Base-by-base conservation (phyloP, 1,140 invertebrate genomes). In the Drosophila athabasca region DNA sequence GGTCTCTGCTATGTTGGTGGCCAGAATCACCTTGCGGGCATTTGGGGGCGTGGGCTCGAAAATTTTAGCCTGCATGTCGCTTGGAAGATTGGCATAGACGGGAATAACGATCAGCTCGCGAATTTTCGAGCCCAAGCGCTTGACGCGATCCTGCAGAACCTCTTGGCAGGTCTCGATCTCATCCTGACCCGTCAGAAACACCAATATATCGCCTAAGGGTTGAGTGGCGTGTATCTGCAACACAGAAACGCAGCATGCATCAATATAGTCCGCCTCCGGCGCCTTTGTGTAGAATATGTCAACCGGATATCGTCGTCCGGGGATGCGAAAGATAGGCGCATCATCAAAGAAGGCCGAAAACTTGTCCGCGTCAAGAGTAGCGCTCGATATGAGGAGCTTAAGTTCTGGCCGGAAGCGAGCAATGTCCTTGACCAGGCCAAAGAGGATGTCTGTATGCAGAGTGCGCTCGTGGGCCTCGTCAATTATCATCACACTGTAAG, bases 251-350 rank as follows among this genome's bases (percentile, higher is more conserved):
- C 99, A 97, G 92, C 97, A 97, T 0, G 99, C 99, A 92, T 99
- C 98, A 51, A 99, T 95, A 90, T 99, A 99, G 93, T 99, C 98
- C 17, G 98, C 98, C 93, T 99, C 99, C 0, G 99, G 98, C 2
- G 98, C 98, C 94, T 99, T 99, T 4, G 99, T 99, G 90, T 99
- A 99, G 92, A 98, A 99, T 85, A 99, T 99, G 92, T 99, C 97
- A 0, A 90, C 95, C n/a, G 95, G 95, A 93, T 95, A 96, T 65
- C 95, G 92, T 58, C 95, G 93, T 49, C 96, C 99, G 43, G 99
- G 99, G 88, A 99, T 99, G 50, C 97, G 94, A 92, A 99, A 99
- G 74, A 99, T 98, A 4, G 98, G 98, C 2, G 99, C 99, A 92
- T 99, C 97, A 92, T 99, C 98, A 92, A 99, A 99, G 92, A 99